Percentiles rank a stretch among this genome's conserved stretches.
Conservation (phyloP, 1,140 invertebrate species). For the Dendroctonus ponderosae region DNA sequence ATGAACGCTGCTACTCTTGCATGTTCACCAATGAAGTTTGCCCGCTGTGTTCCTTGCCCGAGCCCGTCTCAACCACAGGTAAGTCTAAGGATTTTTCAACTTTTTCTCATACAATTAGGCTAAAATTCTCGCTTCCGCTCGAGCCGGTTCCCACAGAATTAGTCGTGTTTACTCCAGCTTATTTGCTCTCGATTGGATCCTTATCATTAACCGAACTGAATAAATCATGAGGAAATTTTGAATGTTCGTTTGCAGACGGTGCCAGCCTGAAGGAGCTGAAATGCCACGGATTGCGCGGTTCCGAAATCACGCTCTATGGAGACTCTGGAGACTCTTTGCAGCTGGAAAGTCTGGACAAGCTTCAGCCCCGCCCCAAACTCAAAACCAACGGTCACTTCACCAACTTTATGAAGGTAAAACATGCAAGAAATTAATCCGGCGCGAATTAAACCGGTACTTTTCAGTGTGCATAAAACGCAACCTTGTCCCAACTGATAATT, state of each 20-base stretch:
- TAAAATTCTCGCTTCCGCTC: no score
- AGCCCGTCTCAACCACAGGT: no score
- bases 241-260: slow-evolving; percentile 29
- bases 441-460: slow-evolving; percentile 9
- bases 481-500: slow-evolving; percentile 14
- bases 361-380: slow-evolving; percentile 54
- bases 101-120: no score
- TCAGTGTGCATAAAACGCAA: slow-evolving; percentile 7
- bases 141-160: background rate
- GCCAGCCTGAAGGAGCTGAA: slow-evolving; percentile 23
- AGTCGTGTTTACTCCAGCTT: no score
- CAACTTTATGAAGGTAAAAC: slow-evolving; percentile 56
- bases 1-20: slow-evolving; percentile 91
- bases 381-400: slow-evolving; percentile 67
- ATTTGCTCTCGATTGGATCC: no score
- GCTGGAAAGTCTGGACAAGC: slow-evolving; percentile 42
- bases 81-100: no score
- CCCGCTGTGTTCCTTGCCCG: slow-evolving; percentile 65
- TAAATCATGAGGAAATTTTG: no score
- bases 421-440: no score
- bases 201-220: no score
- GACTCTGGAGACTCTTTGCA: slow-evolving; percentile 37
- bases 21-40: slow-evolving; percentile 88
- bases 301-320: slow-evolving; percentile 50
- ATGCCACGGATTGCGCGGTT: slow-evolving; percentile 44